Evolutionary conservation across 1,140 invertebrate species (phyloP).

Genomic region (Calycopis cecrops): DNA sequence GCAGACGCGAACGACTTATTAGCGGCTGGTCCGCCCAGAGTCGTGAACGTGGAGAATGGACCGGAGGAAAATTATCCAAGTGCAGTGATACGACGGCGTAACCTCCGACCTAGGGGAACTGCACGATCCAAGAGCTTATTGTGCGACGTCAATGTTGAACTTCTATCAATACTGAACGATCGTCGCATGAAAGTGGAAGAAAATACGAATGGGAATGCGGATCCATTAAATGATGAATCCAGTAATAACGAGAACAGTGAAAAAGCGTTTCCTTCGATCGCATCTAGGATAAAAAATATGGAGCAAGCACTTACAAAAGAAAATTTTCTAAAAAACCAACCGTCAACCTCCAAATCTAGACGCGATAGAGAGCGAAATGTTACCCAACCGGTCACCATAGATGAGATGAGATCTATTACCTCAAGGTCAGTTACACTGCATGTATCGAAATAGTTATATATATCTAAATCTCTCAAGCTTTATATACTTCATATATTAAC

Average conservation of each 20-base stretch:
- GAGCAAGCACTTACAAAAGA: constrained; percentile 65
- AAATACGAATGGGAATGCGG: constrained; percentile 47
- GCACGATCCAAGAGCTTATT: constrained; percentile 66
- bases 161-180: constrained; percentile 65
- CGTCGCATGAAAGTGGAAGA: constrained; percentile 66
- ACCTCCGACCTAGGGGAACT: constrained; percentile 62
- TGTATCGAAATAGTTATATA: constrained; percentile 5
- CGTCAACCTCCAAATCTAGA: constrained; percentile 58
- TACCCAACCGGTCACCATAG: constrained; percentile 81
- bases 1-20: constrained; percentile 57
- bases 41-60: constrained; percentile 47
- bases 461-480: too few species aligned
- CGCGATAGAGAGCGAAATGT: constrained; percentile 77
- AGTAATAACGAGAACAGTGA: constrained; percentile 30
- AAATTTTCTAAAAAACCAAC: constrained; percentile 41
- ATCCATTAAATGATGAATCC: constrained; percentile 38
- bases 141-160: constrained; percentile 68
- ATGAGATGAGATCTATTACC: constrained; percentile 75
- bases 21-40: constrained; percentile 59
- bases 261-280: constrained; percentile 67
- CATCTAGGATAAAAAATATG: constrained; percentile 71
- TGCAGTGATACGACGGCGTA: constrained; percentile 66
- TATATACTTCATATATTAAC: too few species aligned
- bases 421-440: constrained; percentile 66
- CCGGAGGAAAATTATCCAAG: constrained; percentile 57